Base-by-base conservation (phyloP, 1,140 invertebrate species). In the Riptortus pedestris region DNA sequence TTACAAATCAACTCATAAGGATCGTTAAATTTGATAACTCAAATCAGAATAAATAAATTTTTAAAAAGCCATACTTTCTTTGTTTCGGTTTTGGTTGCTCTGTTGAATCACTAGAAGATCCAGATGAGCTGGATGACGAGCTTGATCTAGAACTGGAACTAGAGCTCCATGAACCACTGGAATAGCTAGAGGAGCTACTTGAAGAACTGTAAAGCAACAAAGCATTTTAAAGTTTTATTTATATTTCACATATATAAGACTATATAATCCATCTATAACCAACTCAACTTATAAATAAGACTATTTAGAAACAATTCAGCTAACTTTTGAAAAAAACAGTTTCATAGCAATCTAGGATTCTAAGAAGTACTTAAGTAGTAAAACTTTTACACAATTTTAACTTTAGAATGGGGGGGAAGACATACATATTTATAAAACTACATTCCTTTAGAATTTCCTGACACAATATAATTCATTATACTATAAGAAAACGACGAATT, bases 91-190 rank as follows among this genome's bases (percentile, higher is more conserved):
- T 77, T 43, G 79, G 78, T 18, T 81, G 74, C 66, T 80, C 79
- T 70, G 81, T 82, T 9, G 69, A 69, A 64, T 69, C 67, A 63
- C 70, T 73, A 0, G 83, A 85, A 62, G 80, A 83, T 12, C 79
- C 79, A 0, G 84, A 84, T 70, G 83, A 86, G 65, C 82, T 85
- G 1, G 86, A 91, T 48, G 72, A 73, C 7, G 75, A 77, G 51
- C 74, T 73, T 7, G 72, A 73, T n/a, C 85, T 85, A 0, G 86
- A 89, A 45, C 81, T 81, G 0, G 85, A 87, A 69, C 84, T 80
- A 0, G 85, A 87, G 65, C 78, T 80, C 31, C 78, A 78, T 14
- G 79, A 79, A 48, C 77, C 80, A 65, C 78, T 79, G 0, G 80
- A 81, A 57, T 81, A 2, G 80, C 81, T 26, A 74, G 75, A 33